Conservation (phyloP, 2,113 vertebrate species). For the Passer montanus region DNA sequence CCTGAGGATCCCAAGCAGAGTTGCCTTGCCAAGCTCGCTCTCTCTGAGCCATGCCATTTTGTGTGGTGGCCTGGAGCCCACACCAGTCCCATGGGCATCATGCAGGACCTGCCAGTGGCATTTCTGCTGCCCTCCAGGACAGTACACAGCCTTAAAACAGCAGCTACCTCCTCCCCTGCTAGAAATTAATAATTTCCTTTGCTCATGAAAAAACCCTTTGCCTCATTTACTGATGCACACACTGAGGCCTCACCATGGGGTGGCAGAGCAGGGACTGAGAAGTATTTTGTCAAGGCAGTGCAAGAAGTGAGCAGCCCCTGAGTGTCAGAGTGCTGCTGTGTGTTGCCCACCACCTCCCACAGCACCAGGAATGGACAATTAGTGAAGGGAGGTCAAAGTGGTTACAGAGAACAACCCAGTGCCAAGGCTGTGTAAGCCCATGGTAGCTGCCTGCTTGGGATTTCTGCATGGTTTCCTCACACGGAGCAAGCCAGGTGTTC, state of each 20-base stretch:
- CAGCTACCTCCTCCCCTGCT: neutral
- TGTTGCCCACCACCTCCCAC: neutral
- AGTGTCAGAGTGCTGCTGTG: no score
- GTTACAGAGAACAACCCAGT: neutral
- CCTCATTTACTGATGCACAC: neutral
- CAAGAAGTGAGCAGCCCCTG: neutral
- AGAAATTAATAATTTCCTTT: neutral
- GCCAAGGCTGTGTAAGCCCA: neutral
- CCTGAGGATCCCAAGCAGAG: neutral
- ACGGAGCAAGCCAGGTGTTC: neutral
- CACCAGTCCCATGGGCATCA: neutral
- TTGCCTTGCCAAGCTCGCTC: neutral
- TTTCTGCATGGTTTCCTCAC: neutral
- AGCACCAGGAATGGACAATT: neutral
- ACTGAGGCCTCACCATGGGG: neutral
- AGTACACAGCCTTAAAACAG: neutral
- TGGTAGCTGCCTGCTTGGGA: accelerated
- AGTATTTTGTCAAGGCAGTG: neutral
- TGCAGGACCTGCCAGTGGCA: neutral
- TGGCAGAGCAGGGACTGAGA: neutral
- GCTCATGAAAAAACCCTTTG: neutral
- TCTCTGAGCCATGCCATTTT: neutral
- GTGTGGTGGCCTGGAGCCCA: neutral
- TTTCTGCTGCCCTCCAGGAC: neutral
- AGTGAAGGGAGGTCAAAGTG: neutral